Base-by-base conservation (phyloP, 2,113 vertebrate species). In the Hippocampus mohnikei region DNA sequence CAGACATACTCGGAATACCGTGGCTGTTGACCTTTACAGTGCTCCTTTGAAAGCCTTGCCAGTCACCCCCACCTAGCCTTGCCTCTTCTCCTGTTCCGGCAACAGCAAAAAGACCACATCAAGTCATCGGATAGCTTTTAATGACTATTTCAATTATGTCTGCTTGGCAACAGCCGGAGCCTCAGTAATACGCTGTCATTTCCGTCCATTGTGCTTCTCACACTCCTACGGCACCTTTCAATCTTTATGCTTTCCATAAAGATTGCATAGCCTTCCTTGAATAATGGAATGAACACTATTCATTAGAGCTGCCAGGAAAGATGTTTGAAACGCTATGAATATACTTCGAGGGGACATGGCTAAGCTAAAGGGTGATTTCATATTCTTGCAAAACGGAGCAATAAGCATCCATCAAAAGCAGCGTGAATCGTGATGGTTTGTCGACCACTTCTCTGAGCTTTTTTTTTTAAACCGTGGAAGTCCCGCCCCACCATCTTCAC, bases 81-180 rank as follows among this genome's bases (percentile, higher is more conserved):
- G 42, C 61, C 69, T 63, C 21, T 64, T 65, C 48, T 40, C 63
- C 55, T 18, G 10, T 33, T 42, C 16, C 62, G 67, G 70, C 64
- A 71, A 75, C 70, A 68, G 81, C 75, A 21, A 53, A 77, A 48
- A 0, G 1, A 76, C 69, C 74, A 52, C 25, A 21, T 80, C 69
- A 66, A 84, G 71, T 81, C 83, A 84, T 76, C 74, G 74, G 67
- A 73, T 69, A 75, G 58, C 76, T 79, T 85, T 83, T 78, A 89
- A 86, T 78, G 71, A 69, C 81, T 71, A 78, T 84, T 87, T 77
- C 77, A 85, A 77, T 81, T 69, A 84, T 71, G 50, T 53, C 72
- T 81, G 66, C 75, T 76, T 78, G 56, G 76, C 75, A 68, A 58
- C 65, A 74, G 83, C 76, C 81, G 75, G 69, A 56, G 18, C 52